Base-by-base conservation (phyloP, 2,888 invertebrate genomes). In the Lithodes maja region DNA sequence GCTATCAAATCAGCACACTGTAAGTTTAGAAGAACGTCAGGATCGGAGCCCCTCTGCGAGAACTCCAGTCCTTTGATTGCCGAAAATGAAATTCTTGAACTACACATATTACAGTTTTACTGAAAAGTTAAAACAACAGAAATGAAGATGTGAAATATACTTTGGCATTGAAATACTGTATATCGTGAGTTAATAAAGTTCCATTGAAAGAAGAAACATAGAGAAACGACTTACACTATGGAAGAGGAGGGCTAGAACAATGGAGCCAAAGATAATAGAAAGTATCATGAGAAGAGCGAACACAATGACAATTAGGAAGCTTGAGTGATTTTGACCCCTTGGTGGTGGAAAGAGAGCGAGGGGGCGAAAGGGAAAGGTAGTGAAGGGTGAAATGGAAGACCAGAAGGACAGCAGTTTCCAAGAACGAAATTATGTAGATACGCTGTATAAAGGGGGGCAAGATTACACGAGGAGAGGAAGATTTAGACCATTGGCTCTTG, bases 401-500 rank as follows among this genome's bases (percentile, higher is more conserved):
- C 3, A 52, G 77, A n/a, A 82, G 68, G 61, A 68, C 81, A 82
- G 68, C 81, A 82, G 81, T 82, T 82, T 55, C 81, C 15, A 68
- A 82, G 81, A 82, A 12, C 3, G 68, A 68, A 69, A 82, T 82
- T 82, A 82, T 82, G 81, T 50, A 82, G 81, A 82, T 82, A 82
- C 61, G 81, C 81, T 82, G 68, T 68, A 68, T 33, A 49, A 52
- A 69, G 81, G 5, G 68, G 81, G 49, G 55, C 5, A 55, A 55
- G 61, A 61, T 12, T n/a, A 17, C 15, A 17, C 3, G 71, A n/a
- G 17, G 17, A 17, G n/a, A n/a, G 17, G 71, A n/a, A 5, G 71
- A 17, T 71, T 61, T 61, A 5, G 61, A 61, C 7, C 7, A 61
- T 61, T 61, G 5, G 7, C 61, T 61, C 12, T 61, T 61, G 61